Evolutionary conservation across 1,140 invertebrate genomes (phyloP), one percentile per base, ranked within the genome.

Genomic region (Eubasilissa regina): DNA sequence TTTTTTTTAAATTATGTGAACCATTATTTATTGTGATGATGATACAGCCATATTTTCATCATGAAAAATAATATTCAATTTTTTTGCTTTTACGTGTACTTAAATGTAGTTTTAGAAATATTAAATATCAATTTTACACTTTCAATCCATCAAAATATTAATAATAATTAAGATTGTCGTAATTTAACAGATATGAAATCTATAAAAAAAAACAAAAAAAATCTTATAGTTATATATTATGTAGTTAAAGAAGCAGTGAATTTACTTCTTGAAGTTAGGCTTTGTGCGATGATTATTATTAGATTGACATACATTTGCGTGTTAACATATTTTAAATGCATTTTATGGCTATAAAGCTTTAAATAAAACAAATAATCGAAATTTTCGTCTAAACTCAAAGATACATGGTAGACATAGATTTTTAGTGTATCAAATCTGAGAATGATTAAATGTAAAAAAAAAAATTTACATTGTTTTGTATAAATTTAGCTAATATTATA

Each of bases 21-120:
- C 15, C 44, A 55, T 17, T 48, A 64, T 35, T 48, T 62, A 12
- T 15, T 64, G 44, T 58, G 8, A 7, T 47, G 53, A 77, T 51
- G 35, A 60, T 53, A n/a, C 60, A 78, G 64, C 58, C 70, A 66
- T 77, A 72, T 79, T 78, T 56, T 78, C 73, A 60, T 55, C 17
- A 48, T 51, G 64, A 48, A 75, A 58, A 53, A 76, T 58, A 76
- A 73, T 70, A 48, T 47, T 19, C 45, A 15, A 47, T 21, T 17
- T 70, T 47, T 19, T 48, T 13, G 13, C 8, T 35, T 15, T 11
- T 70, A 21, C 48, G n/a, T 70, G 21, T 48, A 47, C 6, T 17
- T 15, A 58, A 21, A 15, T 7, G 11, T 19, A 21, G 9, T 11
- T 17, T 58, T 19, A 58, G 17, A 58, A 17, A 15, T 55, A 17